phyloP scores from a whole-genome alignment of 2,797 vertebrate species.

The Myripristis jacobus region DNA sequence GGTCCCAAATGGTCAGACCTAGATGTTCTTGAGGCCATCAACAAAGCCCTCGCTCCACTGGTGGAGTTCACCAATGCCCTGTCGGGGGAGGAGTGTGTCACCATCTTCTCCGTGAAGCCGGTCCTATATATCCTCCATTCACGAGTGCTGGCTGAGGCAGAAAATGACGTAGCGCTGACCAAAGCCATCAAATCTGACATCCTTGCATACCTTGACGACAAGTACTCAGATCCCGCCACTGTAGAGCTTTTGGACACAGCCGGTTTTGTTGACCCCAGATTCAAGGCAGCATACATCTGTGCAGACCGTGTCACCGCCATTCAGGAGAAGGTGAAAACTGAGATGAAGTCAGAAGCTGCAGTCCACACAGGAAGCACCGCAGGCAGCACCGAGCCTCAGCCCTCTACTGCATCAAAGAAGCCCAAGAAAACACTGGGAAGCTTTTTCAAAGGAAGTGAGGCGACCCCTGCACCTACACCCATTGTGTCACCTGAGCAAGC shows the following conservation, averaged over 20 bases:
- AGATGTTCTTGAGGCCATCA: conserved; percentile 5
- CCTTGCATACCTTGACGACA: conserved; percentile 13
- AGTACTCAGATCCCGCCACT: conserved; percentile 29
- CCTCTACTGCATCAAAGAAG: background rate
- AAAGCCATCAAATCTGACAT: conserved; percentile 22
- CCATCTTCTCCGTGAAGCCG: conserved; percentile 22
- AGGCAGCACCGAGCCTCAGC: background rate
- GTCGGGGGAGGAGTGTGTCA: conserved; percentile 24
- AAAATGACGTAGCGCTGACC: conserved; percentile 22
- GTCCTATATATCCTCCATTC: conserved; percentile 27
- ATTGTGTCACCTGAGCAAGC: conserved; percentile 35
- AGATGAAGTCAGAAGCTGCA: background rate
- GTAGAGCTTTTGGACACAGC: conserved; percentile 28
- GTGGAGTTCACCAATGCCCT: conserved; percentile 18
- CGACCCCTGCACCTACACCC: conserved; percentile 13
- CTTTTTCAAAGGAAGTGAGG: conserved; percentile 11
- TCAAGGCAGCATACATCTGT: conserved; percentile 12
- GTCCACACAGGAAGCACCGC: background rate
- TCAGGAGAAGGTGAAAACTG: background rate
- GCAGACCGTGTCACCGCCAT: background rate
- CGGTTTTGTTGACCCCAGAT: conserved; percentile 33
- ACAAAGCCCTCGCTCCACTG: conserved; percentile 17
- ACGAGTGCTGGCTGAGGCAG: conserved; percentile 15
- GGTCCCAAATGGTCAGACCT: conserved; percentile 18
- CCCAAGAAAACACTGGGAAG: background rate